phyloP scores from a whole-genome alignment of 2,797 vertebrate genomes.

The Ataeniobius toweri region DNA sequence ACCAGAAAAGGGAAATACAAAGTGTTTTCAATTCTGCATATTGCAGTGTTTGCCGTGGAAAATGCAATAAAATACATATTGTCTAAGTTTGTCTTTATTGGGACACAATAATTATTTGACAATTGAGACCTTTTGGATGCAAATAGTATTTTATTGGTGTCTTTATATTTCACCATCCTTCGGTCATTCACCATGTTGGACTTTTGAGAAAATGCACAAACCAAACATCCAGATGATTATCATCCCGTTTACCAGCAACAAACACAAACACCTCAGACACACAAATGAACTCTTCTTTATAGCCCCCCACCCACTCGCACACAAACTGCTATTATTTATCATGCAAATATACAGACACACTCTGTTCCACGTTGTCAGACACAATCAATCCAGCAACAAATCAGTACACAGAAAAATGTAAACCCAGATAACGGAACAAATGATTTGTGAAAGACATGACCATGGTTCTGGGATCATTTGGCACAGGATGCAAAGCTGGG shows the following conservation, averaged over 20 bases:
- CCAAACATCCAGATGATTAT: conserved; percentile 17
- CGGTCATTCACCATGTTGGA: conserved; percentile 28
- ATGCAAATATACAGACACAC: conserved; percentile 30
- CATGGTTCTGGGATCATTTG: neutral
- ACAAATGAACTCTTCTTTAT: conserved; percentile 3
- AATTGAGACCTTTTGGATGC: conserved; percentile 35
- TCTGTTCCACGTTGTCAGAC: conserved; percentile 19
- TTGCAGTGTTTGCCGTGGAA: neutral
- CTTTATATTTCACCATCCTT: conserved; percentile 5
- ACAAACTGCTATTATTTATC: conserved; percentile 7
- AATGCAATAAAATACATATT: conserved; percentile 5
- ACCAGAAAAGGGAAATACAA: neutral
- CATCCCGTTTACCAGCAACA: conserved; percentile 1
- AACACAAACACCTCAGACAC: neutral
- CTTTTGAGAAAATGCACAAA: conserved; percentile 28
- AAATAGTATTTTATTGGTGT: conserved; percentile 54
- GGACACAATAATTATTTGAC: neutral
- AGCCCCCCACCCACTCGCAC: neutral
- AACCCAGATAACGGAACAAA: conserved; percentile 24
- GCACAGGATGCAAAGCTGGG: conserved; percentile 8
- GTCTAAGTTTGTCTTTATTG: neutral
- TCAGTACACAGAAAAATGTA: neutral
- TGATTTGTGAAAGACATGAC: conserved; percentile 4
- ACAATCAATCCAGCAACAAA: neutral
- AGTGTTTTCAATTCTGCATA: neutral